These are phyloP conservation scores for Dromas ardeola DNA, from an alignment of 2,113 vertebrate genomes.

Conservation along the genomic window DNA sequence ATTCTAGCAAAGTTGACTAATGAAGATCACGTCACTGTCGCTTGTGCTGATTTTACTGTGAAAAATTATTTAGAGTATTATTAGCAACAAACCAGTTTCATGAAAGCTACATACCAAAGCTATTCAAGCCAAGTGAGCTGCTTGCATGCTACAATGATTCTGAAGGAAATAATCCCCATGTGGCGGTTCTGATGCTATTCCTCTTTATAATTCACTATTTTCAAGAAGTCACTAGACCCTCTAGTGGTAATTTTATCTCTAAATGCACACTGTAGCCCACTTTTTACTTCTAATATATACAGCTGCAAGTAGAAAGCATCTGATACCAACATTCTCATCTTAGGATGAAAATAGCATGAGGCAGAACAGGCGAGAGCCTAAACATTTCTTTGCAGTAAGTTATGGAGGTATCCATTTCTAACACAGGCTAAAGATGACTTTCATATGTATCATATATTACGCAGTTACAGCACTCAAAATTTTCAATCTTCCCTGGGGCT, in stretches of 20 bases:
- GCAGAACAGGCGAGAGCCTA: background rate
- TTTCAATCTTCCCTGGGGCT: background rate
- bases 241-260: background rate
- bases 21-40: conserved; percentile 28
- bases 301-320: conserved; percentile 3
- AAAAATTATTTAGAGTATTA: conserved; percentile 43
- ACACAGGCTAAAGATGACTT: background rate
- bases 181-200: background rate
- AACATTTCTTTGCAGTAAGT: background rate
- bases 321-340: background rate
- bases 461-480: background rate
- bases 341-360: background rate
- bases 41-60: conserved; percentile 67
- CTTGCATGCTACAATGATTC: background rate
- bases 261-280: background rate
- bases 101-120: background rate
- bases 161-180: background rate
- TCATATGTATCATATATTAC: background rate
- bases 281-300: background rate
- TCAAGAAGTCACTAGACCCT: background rate
- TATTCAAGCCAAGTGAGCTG: background rate
- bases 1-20: conserved; percentile 61
- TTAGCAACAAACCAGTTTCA: background rate
- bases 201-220: background rate
- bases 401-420: background rate